These are phyloP conservation scores for Sinocyclocheilus maitianheensis DNA, from an alignment of 2,113 vertebrate genomes.

Conservation along the genomic window DNA sequence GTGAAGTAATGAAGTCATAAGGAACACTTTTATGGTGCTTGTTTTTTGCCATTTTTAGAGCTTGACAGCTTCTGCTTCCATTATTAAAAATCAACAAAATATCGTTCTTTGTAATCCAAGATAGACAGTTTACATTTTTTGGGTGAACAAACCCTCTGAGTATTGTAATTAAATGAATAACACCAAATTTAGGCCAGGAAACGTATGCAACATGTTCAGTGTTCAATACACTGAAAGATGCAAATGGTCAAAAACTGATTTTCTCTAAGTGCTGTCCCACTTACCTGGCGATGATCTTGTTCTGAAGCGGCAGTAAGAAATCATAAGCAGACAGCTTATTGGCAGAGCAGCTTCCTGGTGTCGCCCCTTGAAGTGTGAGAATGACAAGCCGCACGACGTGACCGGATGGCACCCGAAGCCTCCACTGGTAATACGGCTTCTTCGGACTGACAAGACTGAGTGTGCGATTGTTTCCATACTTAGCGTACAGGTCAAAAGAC, in stretches of 20 bases:
- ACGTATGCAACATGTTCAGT: no score
- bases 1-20: no score
- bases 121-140: no score
- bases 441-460: conserved; percentile 84
- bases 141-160: no score
- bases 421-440: conserved; percentile 88
- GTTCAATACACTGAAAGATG: background rate
- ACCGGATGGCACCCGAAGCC: conserved; percentile 81
- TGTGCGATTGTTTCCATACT: conserved; percentile 85
- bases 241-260: background rate
- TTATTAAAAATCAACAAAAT: no score
- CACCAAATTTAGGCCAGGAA: background rate
- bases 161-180: background rate
- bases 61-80: no score
- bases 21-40: no score
- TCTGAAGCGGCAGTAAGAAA: conserved; percentile 86
- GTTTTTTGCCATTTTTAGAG: no score
- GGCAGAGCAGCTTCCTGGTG: conserved; percentile 81
- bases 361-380: conserved; percentile 72
- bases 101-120: no score
- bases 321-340: conserved; percentile 87
- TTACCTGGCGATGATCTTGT: conserved; percentile 87
- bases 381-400: conserved; percentile 82
- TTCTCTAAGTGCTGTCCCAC: no score
- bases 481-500: conserved; percentile 87